These are phyloP conservation scores for Oscheius sp. DNA, from an alignment of 2,888 invertebrate species.

Conservation along the genomic window DNA sequence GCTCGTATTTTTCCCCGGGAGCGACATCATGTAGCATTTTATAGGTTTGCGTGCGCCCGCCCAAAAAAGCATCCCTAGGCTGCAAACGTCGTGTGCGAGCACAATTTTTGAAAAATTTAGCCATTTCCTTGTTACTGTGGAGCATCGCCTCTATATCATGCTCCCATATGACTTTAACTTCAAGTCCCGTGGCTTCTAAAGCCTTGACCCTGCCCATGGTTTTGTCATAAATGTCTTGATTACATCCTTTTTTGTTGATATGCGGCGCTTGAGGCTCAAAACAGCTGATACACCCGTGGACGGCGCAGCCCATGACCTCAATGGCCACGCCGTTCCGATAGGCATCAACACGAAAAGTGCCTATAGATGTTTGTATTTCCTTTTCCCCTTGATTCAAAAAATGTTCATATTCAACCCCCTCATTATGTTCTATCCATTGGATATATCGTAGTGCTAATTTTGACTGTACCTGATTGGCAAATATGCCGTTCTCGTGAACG, in stretches of 20 bases:
- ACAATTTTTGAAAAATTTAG: background rate
- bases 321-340: background rate
- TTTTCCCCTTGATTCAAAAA: background rate
- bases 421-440: background rate
- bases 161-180: slow-evolving; percentile 9
- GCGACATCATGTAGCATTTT: background rate
- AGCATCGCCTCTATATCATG: slow-evolving; percentile 6
- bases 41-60: slow-evolving; percentile 16
- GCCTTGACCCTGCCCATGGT: background rate
- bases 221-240: background rate
- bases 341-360: background rate
- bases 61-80: slow-evolving; percentile 18
- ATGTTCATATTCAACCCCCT: background rate
- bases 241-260: background rate
- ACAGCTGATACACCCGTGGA: background rate
- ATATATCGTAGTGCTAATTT: slow-evolving; percentile 8
- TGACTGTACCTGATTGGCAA: background rate
- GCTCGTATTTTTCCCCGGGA: background rate
- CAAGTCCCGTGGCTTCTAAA: background rate
- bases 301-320: slow-evolving; percentile 1
- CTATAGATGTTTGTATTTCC: background rate
- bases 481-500: background rate
- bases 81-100: background rate
- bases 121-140: background rate
- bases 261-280: background rate